Percentiles rank a stretch among this genome's conserved stretches.
phyloP scores from a whole-genome alignment of 2,113 vertebrate genomes.

The Nerophis lumbriciformis region DNA sequence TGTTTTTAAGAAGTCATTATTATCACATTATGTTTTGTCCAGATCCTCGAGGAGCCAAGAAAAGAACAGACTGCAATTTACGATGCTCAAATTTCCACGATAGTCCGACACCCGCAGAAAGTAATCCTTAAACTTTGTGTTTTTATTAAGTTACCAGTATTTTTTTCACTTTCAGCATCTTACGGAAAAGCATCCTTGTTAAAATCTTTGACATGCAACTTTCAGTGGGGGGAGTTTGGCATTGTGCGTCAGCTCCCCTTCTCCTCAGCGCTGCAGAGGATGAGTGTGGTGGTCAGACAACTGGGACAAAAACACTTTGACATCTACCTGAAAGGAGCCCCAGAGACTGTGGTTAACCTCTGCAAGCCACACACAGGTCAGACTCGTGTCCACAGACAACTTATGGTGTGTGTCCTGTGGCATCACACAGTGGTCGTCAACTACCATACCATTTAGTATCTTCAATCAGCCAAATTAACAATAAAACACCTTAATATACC shows the following conservation, averaged over 20 bases:
- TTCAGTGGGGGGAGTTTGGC: slow-evolving; percentile 86
- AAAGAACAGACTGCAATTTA: slow-evolving; percentile 94
- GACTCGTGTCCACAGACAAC: background rate
- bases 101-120: slow-evolving; percentile 86
- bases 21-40: slow-evolving; percentile 10
- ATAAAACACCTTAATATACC: background rate
- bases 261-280: slow-evolving; percentile 88
- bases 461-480: background rate
- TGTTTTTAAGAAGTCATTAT: background rate
- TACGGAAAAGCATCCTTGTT: slow-evolving; percentile 67
- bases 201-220: background rate
- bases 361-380: slow-evolving; percentile 87
- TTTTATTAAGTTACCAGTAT: background rate
- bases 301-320: slow-evolving; percentile 90
- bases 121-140: slow-evolving; percentile 30
- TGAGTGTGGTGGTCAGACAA: slow-evolving; percentile 85
- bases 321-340: slow-evolving; percentile 89
- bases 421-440: background rate
- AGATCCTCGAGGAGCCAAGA: slow-evolving; percentile 93
- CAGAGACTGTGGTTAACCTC: slow-evolving; percentile 85
- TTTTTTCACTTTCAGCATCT: slow-evolving; percentile 66
- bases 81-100: slow-evolving; percentile 91
- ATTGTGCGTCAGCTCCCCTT: slow-evolving; percentile 94
- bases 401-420: background rate
- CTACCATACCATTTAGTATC: background rate